phyloP scores from a whole-genome alignment of 2,888 invertebrate genomes.

The Platycheirus albimanus region DNA sequence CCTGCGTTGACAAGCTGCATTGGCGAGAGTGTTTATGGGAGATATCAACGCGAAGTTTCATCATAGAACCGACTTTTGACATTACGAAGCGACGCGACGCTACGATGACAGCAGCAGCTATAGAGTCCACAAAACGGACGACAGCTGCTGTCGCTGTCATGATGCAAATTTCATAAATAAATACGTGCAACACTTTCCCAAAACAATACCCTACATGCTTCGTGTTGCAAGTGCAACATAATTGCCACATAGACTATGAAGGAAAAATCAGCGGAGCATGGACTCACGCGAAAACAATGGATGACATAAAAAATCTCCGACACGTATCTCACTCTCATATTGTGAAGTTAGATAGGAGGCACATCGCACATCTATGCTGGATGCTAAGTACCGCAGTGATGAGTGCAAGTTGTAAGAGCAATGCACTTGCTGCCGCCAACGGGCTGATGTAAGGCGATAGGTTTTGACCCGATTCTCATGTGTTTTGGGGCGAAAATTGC shows the following conservation, averaged over 20 bases:
- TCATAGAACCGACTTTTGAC: constrained; percentile 53
- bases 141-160: constrained; percentile 36
- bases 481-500: constrained; percentile 68
- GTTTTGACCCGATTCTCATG: constrained; percentile 69
- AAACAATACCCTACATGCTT: constrained; percentile 22
- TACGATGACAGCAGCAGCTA: constrained; percentile 18
- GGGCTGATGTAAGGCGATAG: constrained; percentile 64
- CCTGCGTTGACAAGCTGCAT: constrained; percentile 57
- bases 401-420: constrained; percentile 38
- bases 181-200: constrained; percentile 63
- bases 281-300: constrained; percentile 55
- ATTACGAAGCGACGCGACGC: constrained; percentile 38
- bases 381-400: constrained; percentile 40
- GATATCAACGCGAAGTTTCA: constrained; percentile 39
- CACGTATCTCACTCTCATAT: constrained; percentile 44
- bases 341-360: not conserved
- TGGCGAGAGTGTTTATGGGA: constrained; percentile 29
- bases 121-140: constrained; percentile 1
- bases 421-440: constrained; percentile 11
- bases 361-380: constrained; percentile 5
- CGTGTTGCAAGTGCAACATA: constrained; percentile 44
- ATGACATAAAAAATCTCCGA: constrained; percentile 65
- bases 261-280: constrained; percentile 52
- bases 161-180: constrained; percentile 49
- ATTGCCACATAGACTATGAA: constrained; percentile 43